Conservation (phyloP, 2,888 invertebrate genomes). For the Eudasyphora cyanicolor region DNA sequence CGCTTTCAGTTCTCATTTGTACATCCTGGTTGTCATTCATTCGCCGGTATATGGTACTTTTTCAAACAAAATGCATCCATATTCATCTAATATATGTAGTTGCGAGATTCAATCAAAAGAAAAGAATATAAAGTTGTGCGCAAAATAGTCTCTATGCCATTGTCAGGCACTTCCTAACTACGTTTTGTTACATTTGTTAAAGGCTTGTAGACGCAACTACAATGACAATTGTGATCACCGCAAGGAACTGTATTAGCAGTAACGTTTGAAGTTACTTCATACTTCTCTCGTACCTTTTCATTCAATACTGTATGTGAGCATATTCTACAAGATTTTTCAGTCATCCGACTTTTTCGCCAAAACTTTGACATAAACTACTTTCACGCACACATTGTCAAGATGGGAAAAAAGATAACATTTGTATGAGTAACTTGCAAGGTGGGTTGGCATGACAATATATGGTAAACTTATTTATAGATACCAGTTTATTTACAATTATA, state of each 20-base stretch:
- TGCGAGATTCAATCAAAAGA: too few species aligned
- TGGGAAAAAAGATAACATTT: not conserved
- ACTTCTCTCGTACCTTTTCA: too few species aligned
- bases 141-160: not conserved
- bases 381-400: not conserved
- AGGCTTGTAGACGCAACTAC: not conserved
- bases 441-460: not conserved
- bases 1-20: too few species aligned
- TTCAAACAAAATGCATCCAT: not conserved
- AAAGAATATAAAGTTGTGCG: not conserved
- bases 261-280: not conserved
- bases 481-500: too few species aligned
- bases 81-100: too few species aligned
- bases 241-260: not conserved
- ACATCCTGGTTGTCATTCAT: too few species aligned
- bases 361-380: not conserved
- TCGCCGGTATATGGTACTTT: not conserved
- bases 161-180: not conserved
- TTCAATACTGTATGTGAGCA: not conserved
- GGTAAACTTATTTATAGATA: not conserved
- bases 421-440: not conserved
- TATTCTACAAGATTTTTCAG: not conserved
- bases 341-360: not conserved
- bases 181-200: not conserved
- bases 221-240: not conserved